Evolutionary conservation across 2,797 vertebrate species (phyloP).

Genomic region (Sebastes elongatus): DNA sequence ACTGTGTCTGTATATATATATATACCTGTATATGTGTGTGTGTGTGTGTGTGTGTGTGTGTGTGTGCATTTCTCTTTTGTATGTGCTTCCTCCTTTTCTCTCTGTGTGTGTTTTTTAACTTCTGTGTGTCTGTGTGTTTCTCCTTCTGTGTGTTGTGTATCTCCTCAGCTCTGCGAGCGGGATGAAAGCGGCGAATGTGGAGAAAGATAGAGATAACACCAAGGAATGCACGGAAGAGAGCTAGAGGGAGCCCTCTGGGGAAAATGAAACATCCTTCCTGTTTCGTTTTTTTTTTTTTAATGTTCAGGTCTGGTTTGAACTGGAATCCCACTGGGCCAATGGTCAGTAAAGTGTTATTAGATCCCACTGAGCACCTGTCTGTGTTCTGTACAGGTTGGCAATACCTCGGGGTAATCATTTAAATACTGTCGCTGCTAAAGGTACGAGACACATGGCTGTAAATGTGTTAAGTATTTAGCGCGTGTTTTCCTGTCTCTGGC

Average conservation of each 20-base stretch:
- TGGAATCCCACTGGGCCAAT: constrained; percentile 48
- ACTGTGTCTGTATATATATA: constrained; percentile 69
- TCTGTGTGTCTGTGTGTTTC: constrained; percentile 18
- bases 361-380: constrained; percentile 45
- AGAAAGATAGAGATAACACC: constrained; percentile 55
- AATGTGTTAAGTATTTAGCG: constrained; percentile 8
- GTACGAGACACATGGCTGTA: neutral
- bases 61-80: constrained; percentile 26
- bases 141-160: constrained; percentile 38
- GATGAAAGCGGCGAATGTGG: constrained; percentile 57
- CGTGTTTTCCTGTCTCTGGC: constrained; percentile 16
- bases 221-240: constrained; percentile 29
- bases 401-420: constrained; percentile 50
- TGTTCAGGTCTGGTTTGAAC: constrained; percentile 58
- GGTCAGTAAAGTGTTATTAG: constrained; percentile 70
- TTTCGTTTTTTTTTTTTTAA: constrained; percentile 37
- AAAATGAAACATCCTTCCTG: constrained; percentile 53
- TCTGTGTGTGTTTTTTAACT: constrained; percentile 20
- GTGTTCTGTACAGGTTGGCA: constrained; percentile 18
- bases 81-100: constrained; percentile 18
- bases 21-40: constrained; percentile 37
- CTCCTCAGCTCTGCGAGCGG: constrained; percentile 45
- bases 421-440: constrained; percentile 33
- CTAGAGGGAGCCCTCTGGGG: constrained; percentile 16
- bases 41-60: constrained; percentile 19